These are phyloP conservation scores for Ricordea florida DNA, from an alignment of 92 coral and sea anemone species.

Conservation along the genomic window DNA sequence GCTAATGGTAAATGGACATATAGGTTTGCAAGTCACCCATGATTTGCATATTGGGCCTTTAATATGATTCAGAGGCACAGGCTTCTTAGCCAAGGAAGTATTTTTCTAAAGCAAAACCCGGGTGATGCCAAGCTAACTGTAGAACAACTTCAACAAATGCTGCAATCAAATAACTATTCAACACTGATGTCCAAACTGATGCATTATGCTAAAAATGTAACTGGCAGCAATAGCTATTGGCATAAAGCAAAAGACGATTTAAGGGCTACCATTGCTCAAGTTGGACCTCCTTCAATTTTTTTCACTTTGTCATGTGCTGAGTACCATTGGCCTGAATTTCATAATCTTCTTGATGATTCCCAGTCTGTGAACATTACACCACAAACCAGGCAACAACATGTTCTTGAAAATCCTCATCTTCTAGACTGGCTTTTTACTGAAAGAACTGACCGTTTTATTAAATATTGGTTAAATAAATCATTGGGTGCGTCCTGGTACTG, in stretches of 20 bases:
- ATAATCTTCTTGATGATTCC: conserved; percentile 11
- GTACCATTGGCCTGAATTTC: conserved; percentile 63
- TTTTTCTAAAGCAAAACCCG: conserved; percentile 68
- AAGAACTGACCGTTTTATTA: conserved; percentile 67
- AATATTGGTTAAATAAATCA: conserved; percentile 59
- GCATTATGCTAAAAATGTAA: conserved; percentile 74
- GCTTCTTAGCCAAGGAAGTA: conserved; percentile 66
- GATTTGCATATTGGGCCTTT: conserved; percentile 79
- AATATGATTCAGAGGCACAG: conserved; percentile 71
- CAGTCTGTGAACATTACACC: conserved; percentile 16
- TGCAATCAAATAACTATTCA: conserved; percentile 41
- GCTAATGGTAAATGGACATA: conserved; percentile 55
- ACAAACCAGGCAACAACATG: conserved; percentile 45
- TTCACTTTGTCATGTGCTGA: conserved; percentile 55
- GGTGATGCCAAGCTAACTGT: conserved; percentile 54
- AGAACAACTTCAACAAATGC: conserved; percentile 61
- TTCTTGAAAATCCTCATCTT: conserved; percentile 61
- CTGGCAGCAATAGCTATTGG: conserved; percentile 67
- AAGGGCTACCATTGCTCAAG: conserved; percentile 60
- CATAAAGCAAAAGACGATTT: conserved; percentile 70
- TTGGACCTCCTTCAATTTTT: conserved; percentile 60
- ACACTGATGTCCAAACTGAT: conserved; percentile 61
- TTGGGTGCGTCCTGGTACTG: conserved; percentile 65
- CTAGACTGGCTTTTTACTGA: conserved; percentile 72
- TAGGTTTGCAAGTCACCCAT: conserved; percentile 70